Base-by-base conservation (phyloP, 1,140 invertebrate genomes). In the Chironomus tepperi region DNA sequence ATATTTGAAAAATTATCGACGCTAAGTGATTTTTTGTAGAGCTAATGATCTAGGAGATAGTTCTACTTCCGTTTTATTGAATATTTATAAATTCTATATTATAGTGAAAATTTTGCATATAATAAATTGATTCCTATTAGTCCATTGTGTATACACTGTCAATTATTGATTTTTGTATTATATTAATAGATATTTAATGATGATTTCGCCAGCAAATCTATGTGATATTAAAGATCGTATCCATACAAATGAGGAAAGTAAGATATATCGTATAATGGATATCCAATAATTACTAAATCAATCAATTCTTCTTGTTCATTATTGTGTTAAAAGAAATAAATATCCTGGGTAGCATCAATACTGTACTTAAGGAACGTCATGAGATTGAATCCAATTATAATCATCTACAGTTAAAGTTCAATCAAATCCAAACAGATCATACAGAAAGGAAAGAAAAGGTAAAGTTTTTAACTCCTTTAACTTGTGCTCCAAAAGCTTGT, bases 161-260 rank as follows among this genome's bases (percentile, higher is more conserved):
- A 15, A 57, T n/a, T 57, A 57, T 57, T 57, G 47, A 57, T 57
- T 57, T 57, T 57, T 57, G 12, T 3, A 34, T 34, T 34, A 34
- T 34, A 34, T 34, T 34, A 10, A 57, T 57, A 57, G 47, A 57
- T n/a, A 57, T 57, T n/a, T 5, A 70, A 70, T 2, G n/a, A 70
- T 70, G 65, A 70, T 70, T 70, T 70, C 65, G 18, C 65, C 65
- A 70, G n/a, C 65, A 70, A 70, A 16, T 12, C 12, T 70, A 9
- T 70, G 65, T 21, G 65, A 70, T 9, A 70, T 70, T 16, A 70
- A 70, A 70, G 65, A 70, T 70, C 65, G 65, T 9, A 70, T 70
- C 18, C 65, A 70, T 19, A 70, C 65, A 70, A 70, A 70, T 70
- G 65, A 70, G 18, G 65, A 70, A 70, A 70, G 65, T 70, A 21